Percentiles rank a stretch among this genome's conserved stretches.
phyloP scores from a whole-genome alignment of 2,113 vertebrate species.

The Otis tarda region DNA sequence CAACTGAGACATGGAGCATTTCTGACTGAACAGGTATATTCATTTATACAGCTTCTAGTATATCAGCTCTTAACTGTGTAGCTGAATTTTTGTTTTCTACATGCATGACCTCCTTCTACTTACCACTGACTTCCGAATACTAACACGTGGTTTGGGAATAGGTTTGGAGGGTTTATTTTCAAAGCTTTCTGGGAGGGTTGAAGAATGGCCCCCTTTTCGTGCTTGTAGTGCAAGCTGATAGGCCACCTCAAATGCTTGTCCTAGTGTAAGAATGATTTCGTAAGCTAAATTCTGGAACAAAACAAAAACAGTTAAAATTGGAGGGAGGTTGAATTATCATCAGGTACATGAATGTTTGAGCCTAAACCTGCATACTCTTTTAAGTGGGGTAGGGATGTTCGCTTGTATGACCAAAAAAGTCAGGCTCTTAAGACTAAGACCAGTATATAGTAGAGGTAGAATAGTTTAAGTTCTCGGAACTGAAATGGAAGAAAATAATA shows the following conservation, averaged over 20 bases:
- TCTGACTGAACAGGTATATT: neutral
- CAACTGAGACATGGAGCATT: neutral
- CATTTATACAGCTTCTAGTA: neutral
- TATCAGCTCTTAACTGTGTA: neutral
- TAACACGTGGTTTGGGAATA: constrained; percentile 95
- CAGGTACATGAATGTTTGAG: neutral
- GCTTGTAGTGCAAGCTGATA: constrained; percentile 98
- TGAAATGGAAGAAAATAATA: too few relatives aligned
- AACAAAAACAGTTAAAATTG: constrained; percentile 13
- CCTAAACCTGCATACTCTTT: neutral
- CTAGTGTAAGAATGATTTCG: constrained; percentile 97
- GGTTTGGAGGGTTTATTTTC: constrained; percentile 97
- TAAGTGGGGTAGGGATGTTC: neutral
- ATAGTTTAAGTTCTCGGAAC: neutral
- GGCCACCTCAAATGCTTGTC: constrained; percentile 98
- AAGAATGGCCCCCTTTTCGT: constrained; percentile 94
- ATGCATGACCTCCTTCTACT: constrained; percentile 69
- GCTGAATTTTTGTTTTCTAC: neutral
- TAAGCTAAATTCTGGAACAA: constrained; percentile 94
- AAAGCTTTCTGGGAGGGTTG: constrained; percentile 96
- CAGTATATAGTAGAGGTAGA: neutral
- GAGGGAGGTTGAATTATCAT: neutral
- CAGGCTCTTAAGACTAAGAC: neutral
- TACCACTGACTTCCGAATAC: constrained; percentile 97
- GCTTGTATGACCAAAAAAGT: neutral